Evolutionary conservation across 1,140 invertebrate genomes (phyloP).

Genomic region (Dufourea novaeangliae): DNA sequence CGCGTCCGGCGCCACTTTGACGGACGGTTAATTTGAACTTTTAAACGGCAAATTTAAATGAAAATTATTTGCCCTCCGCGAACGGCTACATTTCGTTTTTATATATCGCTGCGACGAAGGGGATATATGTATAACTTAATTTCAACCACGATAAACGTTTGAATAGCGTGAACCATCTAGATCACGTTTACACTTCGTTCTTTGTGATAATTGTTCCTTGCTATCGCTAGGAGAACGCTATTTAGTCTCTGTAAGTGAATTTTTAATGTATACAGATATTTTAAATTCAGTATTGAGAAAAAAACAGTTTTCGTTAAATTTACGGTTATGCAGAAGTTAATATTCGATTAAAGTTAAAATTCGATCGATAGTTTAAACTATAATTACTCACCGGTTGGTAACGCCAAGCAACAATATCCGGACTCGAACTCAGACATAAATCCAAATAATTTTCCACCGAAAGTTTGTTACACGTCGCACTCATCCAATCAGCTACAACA

Average conservation of each 20-base stretch:
- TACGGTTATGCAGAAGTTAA: too few species aligned
- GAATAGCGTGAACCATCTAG: neutral
- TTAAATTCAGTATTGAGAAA: too few species aligned
- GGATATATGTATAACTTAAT: too few species aligned
- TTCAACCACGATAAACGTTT: neutral
- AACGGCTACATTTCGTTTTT: neutral
- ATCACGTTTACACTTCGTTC: neutral
- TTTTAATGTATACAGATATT: too few species aligned
- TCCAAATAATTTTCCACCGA: too few species aligned
- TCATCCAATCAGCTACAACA: slow-evolving; percentile 3
- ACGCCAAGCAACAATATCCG: neutral
- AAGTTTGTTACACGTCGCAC: too few species aligned
- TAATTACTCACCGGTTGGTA: slow-evolving; percentile 24
- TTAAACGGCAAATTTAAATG: slow-evolving; percentile 12
- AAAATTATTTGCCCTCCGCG: slow-evolving; percentile 3
- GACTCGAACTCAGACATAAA: neutral
- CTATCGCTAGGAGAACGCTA: too few species aligned
- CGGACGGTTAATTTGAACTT: neutral
- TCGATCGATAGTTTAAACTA: too few species aligned
- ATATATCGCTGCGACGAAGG: neutral
- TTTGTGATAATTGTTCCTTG: neutral
- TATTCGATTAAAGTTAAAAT: too few species aligned
- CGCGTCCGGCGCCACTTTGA: neutral
- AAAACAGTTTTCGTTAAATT: too few species aligned
- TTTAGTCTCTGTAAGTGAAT: too few species aligned